Evolutionary conservation across 2,113 vertebrate genomes (phyloP), one percentile per base, ranked within the genome.

Genomic region (Tyrannus savana): DNA sequence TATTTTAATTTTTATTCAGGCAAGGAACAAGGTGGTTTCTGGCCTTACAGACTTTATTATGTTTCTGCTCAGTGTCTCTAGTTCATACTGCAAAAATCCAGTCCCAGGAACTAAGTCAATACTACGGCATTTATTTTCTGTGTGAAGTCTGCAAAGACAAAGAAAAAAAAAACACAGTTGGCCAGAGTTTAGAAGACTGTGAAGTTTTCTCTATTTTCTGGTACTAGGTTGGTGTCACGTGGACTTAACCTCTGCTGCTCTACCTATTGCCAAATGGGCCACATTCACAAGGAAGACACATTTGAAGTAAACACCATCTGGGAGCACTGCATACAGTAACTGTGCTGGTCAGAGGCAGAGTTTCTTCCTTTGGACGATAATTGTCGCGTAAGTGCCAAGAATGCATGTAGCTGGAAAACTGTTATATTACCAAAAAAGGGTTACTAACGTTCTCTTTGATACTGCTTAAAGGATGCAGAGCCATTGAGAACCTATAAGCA

Each of bases 261-360:
- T 84, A 60, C 53, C 64, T 84, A 7, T 27, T 93, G 92, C 90
- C 96, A 93, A 94, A 89, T 69, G 64, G 76, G 85, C 88, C 41
- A 3, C 15, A 3, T 47, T 87, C 67, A 55, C 1, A 9, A 72
- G 71, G 62, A 91, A 87, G 63, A 4, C 46, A 55, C 67, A 55
- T 74, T 84, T 80, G 78, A 86, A 87, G 75, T 74, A 94, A 96
- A 95, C 87, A 97, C 92, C 85, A 93, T 92, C 79, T 96, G 92
- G 63, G 79, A 94, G 74, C 44, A 19, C 64, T 46, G 50, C 87
- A 84, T 88, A 95, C 90, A 90, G 85, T 94, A 93, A 94, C 59
- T 46, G 75, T 52, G 78, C 55, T 3, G 52, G 64, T 93, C 72
- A 74, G 67, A 71, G 75, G 33, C 67, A 90, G 67, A 80, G 79